Evolutionary conservation across 2,113 vertebrate species (phyloP), one percentile per base, ranked within the genome.

Genomic region (Corythoichthys haematopterus): DNA sequence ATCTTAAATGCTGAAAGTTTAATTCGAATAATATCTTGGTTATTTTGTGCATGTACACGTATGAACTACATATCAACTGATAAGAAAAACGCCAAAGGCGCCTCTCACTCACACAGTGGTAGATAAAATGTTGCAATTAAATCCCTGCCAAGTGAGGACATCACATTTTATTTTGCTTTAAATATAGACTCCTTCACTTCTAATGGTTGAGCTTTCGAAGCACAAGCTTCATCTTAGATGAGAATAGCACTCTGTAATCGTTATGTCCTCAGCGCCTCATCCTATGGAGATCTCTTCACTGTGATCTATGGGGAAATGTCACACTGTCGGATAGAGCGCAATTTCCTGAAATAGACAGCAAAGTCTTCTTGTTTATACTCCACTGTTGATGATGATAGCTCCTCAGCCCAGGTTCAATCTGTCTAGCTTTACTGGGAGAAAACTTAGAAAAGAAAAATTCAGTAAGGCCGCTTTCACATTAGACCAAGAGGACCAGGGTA

Each of bases 241-340:
- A 80, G 71, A 75, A 66, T 43, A 51, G 76, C 68, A 47, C 71
- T 74, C 60, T 79, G 75, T 80, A 86, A 81, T 76, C 75, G 78
- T 82, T 82, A 70, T 77, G 73, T 72, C 78, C 75, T 78, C 74
- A 80, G 58, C 75, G 72, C 65, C 37, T 83, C 81, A 82, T 79
- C 61, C 64, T 56, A 52, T 78, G 74, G 73, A 83, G 77, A 84
- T 84, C 80, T 80, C 82, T 82, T 84, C 82, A 86, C 68, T 70
- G 43, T 79, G 79, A 85, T 80, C 73, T 77, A 60, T 15, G 70
- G 73, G 68, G 71, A 77, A 60, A 71, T 69, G 79, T 86, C 78
- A 84, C 74, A 58, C 64, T 70, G 57, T 75, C 80, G 73, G 80
- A 81, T 38, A 68, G 67, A 69, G 78, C 74, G 81, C 80, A 78